Conservation (phyloP, 2,888 invertebrate species). For the Cabera pusaria region DNA sequence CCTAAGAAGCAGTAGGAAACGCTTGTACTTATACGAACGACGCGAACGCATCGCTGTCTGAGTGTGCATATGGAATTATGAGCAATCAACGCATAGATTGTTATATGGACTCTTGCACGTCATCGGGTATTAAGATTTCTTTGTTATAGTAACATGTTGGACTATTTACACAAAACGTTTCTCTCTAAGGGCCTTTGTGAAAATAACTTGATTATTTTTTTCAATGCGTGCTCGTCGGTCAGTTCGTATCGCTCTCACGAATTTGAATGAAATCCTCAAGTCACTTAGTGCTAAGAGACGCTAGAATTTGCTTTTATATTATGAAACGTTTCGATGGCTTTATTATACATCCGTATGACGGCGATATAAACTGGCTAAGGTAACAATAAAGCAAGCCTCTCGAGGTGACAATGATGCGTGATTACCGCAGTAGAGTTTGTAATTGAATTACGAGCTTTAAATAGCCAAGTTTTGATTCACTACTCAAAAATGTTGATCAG, state of each 20-base stretch:
- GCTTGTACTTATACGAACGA: no score
- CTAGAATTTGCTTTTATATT: constrained; percentile 77
- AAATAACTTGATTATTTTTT: constrained; percentile 72
- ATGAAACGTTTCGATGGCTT: constrained; percentile 73
- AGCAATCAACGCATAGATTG: constrained; percentile 80
- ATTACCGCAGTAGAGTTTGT: constrained; percentile 73
- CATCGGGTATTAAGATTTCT: constrained; percentile 82
- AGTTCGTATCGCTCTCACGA: constrained; percentile 73
- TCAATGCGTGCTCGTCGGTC: constrained; percentile 58
- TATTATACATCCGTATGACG: constrained; percentile 71
- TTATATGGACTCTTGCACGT: constrained; percentile 78
- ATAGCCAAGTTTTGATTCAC: constrained; percentile 61
- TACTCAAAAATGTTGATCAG: constrained; percentile 64
- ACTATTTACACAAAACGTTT: constrained; percentile 82
- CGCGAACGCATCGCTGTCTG: constrained; percentile 44
- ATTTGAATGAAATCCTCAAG: constrained; percentile 76
- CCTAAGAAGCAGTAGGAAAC: constrained; percentile 42
- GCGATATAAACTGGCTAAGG: constrained; percentile 62
- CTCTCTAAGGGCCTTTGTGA: constrained; percentile 69
- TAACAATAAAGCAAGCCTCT: constrained; percentile 62
- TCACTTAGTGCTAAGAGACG: constrained; percentile 72
- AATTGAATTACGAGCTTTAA: constrained; percentile 69
- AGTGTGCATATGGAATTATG: constrained; percentile 63
- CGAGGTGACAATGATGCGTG: constrained; percentile 77
- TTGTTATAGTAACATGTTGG: constrained; percentile 81